Conservation (phyloP, 1,140 invertebrate genomes). For the Zaprionus davidi region DNA sequence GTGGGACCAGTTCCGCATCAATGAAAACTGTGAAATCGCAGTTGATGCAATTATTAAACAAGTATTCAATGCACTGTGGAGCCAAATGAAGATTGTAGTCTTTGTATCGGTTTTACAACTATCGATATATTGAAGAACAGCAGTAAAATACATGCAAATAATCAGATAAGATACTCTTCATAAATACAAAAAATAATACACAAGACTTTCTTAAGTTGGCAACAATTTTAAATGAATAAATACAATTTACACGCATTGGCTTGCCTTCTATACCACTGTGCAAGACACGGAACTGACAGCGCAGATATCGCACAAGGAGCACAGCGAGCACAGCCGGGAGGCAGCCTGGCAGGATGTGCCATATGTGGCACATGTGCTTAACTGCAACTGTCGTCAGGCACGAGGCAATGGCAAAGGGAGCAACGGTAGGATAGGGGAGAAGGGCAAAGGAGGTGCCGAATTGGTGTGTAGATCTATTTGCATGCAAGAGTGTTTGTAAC, state of each 20-base stretch:
- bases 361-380: slow-evolving; percentile 69
- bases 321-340: background rate
- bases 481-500: slow-evolving; percentile 63
- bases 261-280: background rate
- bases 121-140: background rate
- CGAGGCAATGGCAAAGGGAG: background rate
- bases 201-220: too few relatives aligned
- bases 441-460: background rate
- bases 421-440: background rate
- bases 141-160: too few relatives aligned
- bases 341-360: slow-evolving; percentile 41
- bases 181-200: too few relatives aligned
- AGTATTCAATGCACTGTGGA: background rate
- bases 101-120: background rate
- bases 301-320: background rate
- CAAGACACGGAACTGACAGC: slow-evolving; percentile 6
- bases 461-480: slow-evolving; percentile 63
- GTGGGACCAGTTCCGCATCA: slow-evolving; percentile 31
- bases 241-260: too few relatives aligned
- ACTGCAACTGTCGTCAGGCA: slow-evolving; percentile 44
- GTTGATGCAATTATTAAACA: slow-evolving; percentile 8
- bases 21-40: slow-evolving; percentile 17
- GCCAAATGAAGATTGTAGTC: background rate
- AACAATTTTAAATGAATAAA: too few relatives aligned
- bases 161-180: too few relatives aligned